These are phyloP conservation scores for Drosophila nigricruria DNA, from an alignment of 2,888 invertebrate genomes.

Conservation along the genomic window DNA sequence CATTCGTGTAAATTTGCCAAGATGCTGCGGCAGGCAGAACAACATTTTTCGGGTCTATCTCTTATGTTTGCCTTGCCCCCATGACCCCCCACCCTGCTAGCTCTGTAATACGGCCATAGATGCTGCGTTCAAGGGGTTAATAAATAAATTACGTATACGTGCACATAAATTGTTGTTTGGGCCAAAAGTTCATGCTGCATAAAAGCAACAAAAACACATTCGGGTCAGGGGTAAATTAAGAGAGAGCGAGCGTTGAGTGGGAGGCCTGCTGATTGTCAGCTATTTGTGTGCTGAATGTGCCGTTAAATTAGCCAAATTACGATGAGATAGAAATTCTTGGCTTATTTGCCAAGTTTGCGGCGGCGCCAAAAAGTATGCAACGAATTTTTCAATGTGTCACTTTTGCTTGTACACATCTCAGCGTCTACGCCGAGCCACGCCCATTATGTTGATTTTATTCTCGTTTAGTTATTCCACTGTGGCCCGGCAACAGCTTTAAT, in stretches of 20 bases:
- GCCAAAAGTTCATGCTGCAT: constrained; percentile 69
- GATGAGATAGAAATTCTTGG: constrained; percentile 36
- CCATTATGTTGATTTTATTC: not conserved
- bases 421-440: no score
- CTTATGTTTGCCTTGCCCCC: constrained; percentile 10
- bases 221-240: constrained; percentile 55
- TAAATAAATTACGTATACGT: constrained; percentile 81
- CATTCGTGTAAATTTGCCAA: constrained; percentile 73
- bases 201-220: constrained; percentile 36
- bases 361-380: constrained; percentile 18
- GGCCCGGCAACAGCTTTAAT: constrained; percentile 23
- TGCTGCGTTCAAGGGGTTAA: constrained; percentile 72
- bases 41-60: constrained; percentile 41
- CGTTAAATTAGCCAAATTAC: constrained; percentile 78
- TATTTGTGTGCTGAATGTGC: constrained; percentile 70
- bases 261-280: constrained; percentile 66
- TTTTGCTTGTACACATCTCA: not conserved
- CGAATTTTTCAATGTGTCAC: constrained; percentile 51
- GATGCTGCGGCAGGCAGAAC: constrained; percentile 61
- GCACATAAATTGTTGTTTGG: constrained; percentile 74
- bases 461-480: not conserved
- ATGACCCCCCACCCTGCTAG: not conserved
- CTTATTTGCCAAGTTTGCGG: constrained; percentile 36
- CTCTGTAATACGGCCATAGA: constrained; percentile 10
- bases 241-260: constrained; percentile 11